Evolutionary conservation across 2,113 vertebrate species (phyloP), one percentile per base, ranked within the genome.

Genomic region (Melanerpes aurifrons): DNA sequence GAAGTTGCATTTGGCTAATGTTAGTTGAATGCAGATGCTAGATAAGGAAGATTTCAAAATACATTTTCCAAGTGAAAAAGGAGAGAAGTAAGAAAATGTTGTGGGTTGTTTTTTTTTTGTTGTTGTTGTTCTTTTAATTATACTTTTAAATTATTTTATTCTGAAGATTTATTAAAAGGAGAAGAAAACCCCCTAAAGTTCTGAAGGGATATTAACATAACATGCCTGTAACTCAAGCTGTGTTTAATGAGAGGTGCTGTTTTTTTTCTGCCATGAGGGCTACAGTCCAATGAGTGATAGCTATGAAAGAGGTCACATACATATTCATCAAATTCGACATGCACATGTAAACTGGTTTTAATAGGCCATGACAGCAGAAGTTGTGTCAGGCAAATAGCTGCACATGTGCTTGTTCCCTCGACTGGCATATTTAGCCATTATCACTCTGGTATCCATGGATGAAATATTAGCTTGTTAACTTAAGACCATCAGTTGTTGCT

Each of bases 251-350:
- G 98, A 98, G 98, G 98, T 98, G 97, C 97, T 98, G 98, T 29
- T 76, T 98, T 98, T 94, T 97, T 96, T 97, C 98, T 98, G 98
- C 98, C 98, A 97, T 92, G 95, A 98, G 98, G 98, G 97, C 96
- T 96, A 74, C 91, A 95, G 97, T 95, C 97, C 97, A 98, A 96
- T 98, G 97, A 98, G 97, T 98, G 98, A 98, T 98, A 97, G 97
- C 98, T 98, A 97, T 98, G 98, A 98, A 99, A 98, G 98, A 98
- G 99, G 99, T 99, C 99, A 99, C 99, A 99, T 99, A 98, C 98
- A 99, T 99, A 99, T 99, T 99, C 99, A 99, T 99, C 97, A 98
- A 98, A 98, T 99, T 98, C 98, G 98, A 99, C 98, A 98, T 98
- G 98, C 98, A 98, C 98, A 98, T 98, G 98, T 99, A 98, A 99